Conservation (phyloP, 2,797 vertebrate genomes). For the Pampus argenteus region DNA sequence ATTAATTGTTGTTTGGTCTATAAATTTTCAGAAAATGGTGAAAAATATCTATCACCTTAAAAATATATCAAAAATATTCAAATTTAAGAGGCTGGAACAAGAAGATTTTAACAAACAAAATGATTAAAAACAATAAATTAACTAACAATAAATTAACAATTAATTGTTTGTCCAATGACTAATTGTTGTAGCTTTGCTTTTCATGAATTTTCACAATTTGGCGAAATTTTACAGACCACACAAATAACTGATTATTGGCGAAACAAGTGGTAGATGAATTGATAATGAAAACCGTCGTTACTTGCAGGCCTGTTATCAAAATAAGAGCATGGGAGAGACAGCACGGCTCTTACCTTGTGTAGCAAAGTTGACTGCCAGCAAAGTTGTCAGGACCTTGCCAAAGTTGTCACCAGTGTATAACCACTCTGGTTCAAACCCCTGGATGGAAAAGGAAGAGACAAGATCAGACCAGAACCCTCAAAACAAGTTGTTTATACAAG, state of each 20-base stretch:
- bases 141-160: background rate
- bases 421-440: conserved; percentile 95
- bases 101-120: background rate
- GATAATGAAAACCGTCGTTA: background rate
- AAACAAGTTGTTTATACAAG: conserved; percentile 14
- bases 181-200: background rate
- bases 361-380: conserved; percentile 92
- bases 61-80: too few relatives aligned
- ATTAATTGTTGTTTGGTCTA: too few relatives aligned
- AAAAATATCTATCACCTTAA: too few relatives aligned
- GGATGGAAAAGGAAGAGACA: conserved; percentile 57
- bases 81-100: too few relatives aligned
- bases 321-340: background rate
- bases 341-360: conserved; percentile 91
- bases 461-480: conserved; percentile 20
- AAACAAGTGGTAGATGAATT: background rate
- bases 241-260: background rate
- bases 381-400: conserved; percentile 90
- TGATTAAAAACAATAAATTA: background rate
- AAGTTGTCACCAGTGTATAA: conserved; percentile 93
- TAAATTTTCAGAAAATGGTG: too few relatives aligned
- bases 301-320: background rate
- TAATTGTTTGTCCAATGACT: background rate
- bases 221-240: background rate
- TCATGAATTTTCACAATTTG: background rate